Conservation (phyloP, 2,797 vertebrate species). For the Thalassophryne amazonica region DNA sequence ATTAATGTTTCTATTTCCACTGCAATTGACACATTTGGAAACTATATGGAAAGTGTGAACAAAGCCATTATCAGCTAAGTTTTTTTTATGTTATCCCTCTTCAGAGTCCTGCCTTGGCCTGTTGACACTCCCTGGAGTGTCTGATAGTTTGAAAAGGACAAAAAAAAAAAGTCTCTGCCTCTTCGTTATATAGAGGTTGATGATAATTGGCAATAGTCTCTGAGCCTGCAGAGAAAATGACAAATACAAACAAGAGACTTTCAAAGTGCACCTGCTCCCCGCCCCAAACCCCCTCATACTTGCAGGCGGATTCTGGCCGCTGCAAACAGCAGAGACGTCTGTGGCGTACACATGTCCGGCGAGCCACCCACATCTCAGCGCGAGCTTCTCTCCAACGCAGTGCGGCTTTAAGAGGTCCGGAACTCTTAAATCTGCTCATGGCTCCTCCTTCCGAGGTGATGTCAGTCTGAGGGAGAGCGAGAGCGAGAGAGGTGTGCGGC, state of each 20-base stretch:
- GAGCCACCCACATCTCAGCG: constrained; percentile 45
- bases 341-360: constrained; percentile 20
- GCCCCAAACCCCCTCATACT: constrained; percentile 78
- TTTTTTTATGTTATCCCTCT: constrained; percentile 11
- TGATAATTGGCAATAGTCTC: constrained; percentile 1
- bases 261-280: constrained; percentile 80
- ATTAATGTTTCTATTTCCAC: too few species aligned
- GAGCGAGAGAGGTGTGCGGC: constrained; percentile 75
- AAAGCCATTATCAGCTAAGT: constrained; percentile 17
- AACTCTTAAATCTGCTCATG: constrained; percentile 67
- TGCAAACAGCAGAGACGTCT: constrained; percentile 49
- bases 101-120: constrained; percentile 20
- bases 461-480: constrained; percentile 78
- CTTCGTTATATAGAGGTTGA: constrained; percentile 23
- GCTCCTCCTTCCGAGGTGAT: constrained; percentile 84
- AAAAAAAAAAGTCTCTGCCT: constrained; percentile 20
- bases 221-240: constrained; percentile 9
- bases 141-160: background rate
- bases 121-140: constrained; percentile 24
- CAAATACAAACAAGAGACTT: constrained; percentile 49
- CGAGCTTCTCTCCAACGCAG: constrained; percentile 70
- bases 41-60: constrained; percentile 13
- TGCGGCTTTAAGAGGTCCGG: constrained; percentile 78
- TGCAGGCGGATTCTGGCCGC: constrained; percentile 51
- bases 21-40: background rate